Evolutionary conservation across 1,140 invertebrate species (phyloP), one percentile per base, ranked within the genome.

Genomic region (Heliothis subflexa): DNA sequence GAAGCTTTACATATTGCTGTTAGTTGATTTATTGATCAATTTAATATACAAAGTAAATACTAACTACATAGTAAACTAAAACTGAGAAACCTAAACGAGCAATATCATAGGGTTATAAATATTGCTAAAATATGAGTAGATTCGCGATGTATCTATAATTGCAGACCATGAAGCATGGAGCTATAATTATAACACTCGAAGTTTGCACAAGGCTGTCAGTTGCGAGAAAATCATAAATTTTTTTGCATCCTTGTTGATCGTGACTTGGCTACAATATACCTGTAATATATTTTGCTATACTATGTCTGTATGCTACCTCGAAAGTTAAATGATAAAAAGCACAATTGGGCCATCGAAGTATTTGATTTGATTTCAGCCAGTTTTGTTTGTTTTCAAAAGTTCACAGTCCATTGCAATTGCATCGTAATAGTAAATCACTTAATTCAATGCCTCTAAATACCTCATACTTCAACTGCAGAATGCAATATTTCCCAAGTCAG

Each of bases 71-170:
- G 7, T 62, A 14, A 9, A 9, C 33, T 3, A 28, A 16, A 18
- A n/a, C 7, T 16, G 18, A 40, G 59, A 62, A 62, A 62, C 59
- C 28, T 10, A 28, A 40, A 40, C n/a, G 25, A 25, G 12, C 33
- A 9, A 40, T 40, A 13, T 13, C 7, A 7, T 54, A 18, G 0
- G 4, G 16, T 13, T 2, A n/a, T 14, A 14, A 12, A 3, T 61
- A 14, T 33, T 33, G 28, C 14, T 62, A 62, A 62, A 62, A 40
- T 62, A 40, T 62, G 33, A 40, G 13, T 33, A n/a, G n/a, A n/a
- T n/a, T 62, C 5, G 28, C 28, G 59, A 62, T 62, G 59, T 62
- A 62, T 62, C 59, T 62, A 62, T 62, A 62, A 62, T 62, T 62
- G 25, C 33, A 62, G 59, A n/a, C 28, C 33, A 62, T n/a, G 28